phyloP scores from a whole-genome alignment of 1,140 invertebrate species.

The Monochamus saltuarius region DNA sequence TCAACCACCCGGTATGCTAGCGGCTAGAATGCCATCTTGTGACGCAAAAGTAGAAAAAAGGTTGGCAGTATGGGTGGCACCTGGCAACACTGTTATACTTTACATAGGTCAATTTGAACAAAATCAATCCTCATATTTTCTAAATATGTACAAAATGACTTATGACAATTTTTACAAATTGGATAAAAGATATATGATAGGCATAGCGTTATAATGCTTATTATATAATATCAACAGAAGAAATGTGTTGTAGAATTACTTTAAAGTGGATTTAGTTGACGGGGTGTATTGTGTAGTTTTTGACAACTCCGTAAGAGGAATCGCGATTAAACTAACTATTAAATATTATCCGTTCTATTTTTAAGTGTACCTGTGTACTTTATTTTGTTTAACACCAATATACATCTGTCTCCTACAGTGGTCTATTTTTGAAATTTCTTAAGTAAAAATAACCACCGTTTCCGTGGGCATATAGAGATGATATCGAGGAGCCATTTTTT shows the following conservation, averaged over 20 bases:
- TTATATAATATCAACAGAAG: slow-evolving; percentile 26
- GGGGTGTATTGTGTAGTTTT: slow-evolving; percentile 51
- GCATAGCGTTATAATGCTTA: slow-evolving; percentile 30
- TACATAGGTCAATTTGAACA: neutral
- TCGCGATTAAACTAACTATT: slow-evolving; percentile 38
- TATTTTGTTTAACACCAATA: slow-evolving; percentile 45
- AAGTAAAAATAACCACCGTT: slow-evolving; percentile 48
- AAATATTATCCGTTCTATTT: slow-evolving; percentile 48
- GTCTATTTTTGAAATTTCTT: slow-evolving; percentile 48
- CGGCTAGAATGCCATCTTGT: too few species aligned
- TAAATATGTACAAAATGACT: slow-evolving; percentile 11
- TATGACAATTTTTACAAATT: slow-evolving; percentile 11
- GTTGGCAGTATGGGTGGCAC: too few species aligned
- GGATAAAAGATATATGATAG: slow-evolving; percentile 23
- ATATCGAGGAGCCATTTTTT: slow-evolving; percentile 50
- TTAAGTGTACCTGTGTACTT: slow-evolving; percentile 40
- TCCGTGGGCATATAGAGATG: slow-evolving; percentile 31
- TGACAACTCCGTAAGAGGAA: slow-evolving; percentile 46
- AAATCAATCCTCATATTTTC: slow-evolving; percentile 1
- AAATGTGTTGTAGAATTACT: slow-evolving; percentile 33
- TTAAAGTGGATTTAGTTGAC: slow-evolving; percentile 44
- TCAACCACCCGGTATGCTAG: too few species aligned
- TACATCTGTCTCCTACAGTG: slow-evolving; percentile 44
- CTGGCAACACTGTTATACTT: too few species aligned
- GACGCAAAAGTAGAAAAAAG: too few species aligned